Percentiles rank a stretch among this genome's conserved stretches.
Conservation (phyloP, 2,797 vertebrate genomes). For the Leptoclinus maculatus region DNA sequence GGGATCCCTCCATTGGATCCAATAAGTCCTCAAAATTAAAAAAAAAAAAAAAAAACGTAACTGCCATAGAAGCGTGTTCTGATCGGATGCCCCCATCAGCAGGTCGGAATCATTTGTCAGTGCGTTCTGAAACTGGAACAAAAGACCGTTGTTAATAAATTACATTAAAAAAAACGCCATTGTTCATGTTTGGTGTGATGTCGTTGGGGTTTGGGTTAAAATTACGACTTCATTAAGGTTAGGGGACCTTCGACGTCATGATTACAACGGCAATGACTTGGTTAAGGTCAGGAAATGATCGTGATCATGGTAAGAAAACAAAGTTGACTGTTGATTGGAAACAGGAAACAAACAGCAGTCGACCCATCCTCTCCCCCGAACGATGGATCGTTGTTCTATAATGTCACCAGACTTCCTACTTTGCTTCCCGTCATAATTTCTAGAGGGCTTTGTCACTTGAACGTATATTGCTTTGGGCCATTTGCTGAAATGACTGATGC, state of each 20-base stretch:
- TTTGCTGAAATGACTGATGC: not conserved
- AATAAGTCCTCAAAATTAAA: conserved; percentile 1
- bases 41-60: not conserved
- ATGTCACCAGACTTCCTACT: not conserved
- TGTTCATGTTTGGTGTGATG: not conserved
- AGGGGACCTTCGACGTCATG: not conserved
- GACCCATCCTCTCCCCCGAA: no score
- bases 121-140: not conserved
- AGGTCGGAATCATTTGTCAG: not conserved
- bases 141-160: not conserved
- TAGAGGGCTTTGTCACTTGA: not conserved
- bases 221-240: not conserved
- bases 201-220: not conserved
- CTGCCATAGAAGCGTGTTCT: not conserved
- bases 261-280: no score
- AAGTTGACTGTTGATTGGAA: not conserved
- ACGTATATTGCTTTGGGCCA: not conserved
- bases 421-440: not conserved
- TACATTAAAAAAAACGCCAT: not conserved
- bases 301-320: not conserved
- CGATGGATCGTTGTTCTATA: not conserved
- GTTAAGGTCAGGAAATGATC: not conserved
- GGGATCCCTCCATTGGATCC: not conserved
- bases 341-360: no score
- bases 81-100: not conserved